Evolutionary conservation across 2,888 invertebrate genomes (phyloP).

Genomic region (Bedellia somnulentella): DNA sequence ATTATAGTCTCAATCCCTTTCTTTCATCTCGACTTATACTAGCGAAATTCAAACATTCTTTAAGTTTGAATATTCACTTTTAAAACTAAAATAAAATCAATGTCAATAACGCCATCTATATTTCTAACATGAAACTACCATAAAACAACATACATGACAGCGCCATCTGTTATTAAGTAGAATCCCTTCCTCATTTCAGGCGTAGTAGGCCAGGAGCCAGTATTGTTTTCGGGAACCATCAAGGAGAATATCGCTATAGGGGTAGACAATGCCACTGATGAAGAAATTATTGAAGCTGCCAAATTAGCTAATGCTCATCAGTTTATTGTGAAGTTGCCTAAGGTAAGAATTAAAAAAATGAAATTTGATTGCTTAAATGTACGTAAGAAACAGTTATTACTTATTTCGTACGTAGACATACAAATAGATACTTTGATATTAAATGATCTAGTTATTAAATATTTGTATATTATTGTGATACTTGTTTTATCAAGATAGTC

Average conservation of each 20-base stretch:
- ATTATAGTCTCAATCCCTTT: too few species aligned
- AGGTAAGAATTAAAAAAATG: constrained; percentile 60
- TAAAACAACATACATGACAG: not conserved
- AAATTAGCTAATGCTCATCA: constrained; percentile 74
- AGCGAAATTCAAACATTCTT: not conserved
- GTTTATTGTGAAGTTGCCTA: constrained; percentile 70
- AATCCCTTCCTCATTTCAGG: constrained; percentile 43
- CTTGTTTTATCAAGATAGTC: too few species aligned
- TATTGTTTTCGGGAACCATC: constrained; percentile 80
- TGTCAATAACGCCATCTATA: too few species aligned
- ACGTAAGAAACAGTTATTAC: too few species aligned
- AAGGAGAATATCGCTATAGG: constrained; percentile 72
- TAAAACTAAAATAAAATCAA: too few species aligned
- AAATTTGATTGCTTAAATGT: too few species aligned
- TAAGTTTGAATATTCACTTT: too few species aligned
- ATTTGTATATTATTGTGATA: too few species aligned
- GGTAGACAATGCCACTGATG: constrained; percentile 58
- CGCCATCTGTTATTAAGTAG: not conserved
- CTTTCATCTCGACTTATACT: constrained; percentile 1
- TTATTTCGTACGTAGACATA: too few species aligned
- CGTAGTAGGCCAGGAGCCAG: constrained; percentile 88
- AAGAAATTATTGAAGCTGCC: constrained; percentile 69
- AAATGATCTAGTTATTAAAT: too few species aligned
- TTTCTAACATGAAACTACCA: too few species aligned
- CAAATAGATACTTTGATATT: too few species aligned